phyloP scores from a whole-genome alignment of 2,113 vertebrate genomes.

The Nothoprocta perdicaria region DNA sequence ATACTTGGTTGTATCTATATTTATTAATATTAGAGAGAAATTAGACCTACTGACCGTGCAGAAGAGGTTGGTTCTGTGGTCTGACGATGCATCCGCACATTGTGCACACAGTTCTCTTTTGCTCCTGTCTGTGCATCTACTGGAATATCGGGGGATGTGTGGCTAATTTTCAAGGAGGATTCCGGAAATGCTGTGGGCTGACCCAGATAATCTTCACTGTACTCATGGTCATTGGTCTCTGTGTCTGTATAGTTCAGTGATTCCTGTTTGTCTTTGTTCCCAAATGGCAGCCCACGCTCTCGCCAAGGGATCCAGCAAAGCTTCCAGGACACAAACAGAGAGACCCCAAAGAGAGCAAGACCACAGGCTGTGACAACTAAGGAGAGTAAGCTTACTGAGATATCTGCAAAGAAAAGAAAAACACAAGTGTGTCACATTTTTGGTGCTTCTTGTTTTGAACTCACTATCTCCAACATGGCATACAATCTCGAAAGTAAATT shows the following conservation, averaged over 20 bases:
- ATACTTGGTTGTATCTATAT: not conserved
- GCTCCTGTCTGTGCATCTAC: constrained; percentile 82
- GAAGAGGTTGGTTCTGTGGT: constrained; percentile 89
- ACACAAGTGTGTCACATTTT: not conserved
- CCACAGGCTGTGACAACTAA: constrained; percentile 97
- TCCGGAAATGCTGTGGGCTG: constrained; percentile 87
- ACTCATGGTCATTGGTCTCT: constrained; percentile 86
- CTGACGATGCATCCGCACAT: constrained; percentile 89
- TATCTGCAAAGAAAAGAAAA: constrained; percentile 82
- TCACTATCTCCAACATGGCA: not conserved
- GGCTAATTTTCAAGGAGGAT: constrained; percentile 96
- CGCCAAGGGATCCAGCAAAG: constrained; percentile 99
- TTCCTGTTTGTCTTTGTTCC: constrained; percentile 89
- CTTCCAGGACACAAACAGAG: constrained; percentile 98
- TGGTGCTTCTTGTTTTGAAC: no score
- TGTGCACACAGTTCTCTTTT: constrained; percentile 88
- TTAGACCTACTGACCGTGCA: constrained; percentile 80
- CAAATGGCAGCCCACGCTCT: constrained; percentile 86
- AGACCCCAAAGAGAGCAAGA: constrained; percentile 95
- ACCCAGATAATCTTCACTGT: constrained; percentile 87
- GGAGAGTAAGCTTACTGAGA: constrained; percentile 95
- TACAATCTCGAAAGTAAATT: not conserved
- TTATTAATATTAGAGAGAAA: not conserved
- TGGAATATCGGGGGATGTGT: constrained; percentile 95
- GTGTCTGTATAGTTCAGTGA: constrained; percentile 89